phyloP scores from a whole-genome alignment of 2,888 invertebrate species.

The Malachius bipustulatus region DNA sequence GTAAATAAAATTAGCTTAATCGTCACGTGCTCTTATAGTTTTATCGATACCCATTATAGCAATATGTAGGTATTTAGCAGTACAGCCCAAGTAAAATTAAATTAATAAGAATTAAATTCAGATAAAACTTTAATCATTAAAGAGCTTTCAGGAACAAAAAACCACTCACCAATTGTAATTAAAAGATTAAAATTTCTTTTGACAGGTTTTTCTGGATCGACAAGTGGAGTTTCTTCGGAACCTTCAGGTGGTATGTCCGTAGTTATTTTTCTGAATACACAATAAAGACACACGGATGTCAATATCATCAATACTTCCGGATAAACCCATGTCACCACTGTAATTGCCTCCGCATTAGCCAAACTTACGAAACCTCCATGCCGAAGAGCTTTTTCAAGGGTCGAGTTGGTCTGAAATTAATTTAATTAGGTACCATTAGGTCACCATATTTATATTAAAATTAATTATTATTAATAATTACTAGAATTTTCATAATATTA shows the following conservation, averaged over 20 bases:
- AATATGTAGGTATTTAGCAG: too few relatives aligned
- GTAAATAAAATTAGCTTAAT: too few relatives aligned
- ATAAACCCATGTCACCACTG: slow-evolving; percentile 57
- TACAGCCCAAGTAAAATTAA: too few relatives aligned
- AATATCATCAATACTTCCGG: slow-evolving; percentile 61
- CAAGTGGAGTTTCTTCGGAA: slow-evolving; percentile 15
- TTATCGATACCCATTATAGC: too few relatives aligned
- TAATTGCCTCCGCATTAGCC: slow-evolving; percentile 44
- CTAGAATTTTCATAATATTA: too few relatives aligned
- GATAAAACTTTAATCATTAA: too few relatives aligned
- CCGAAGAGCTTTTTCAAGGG: slow-evolving; percentile 49
- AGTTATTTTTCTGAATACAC: slow-evolving; percentile 38
- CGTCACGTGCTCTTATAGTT: too few relatives aligned
- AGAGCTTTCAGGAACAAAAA: too few relatives aligned
- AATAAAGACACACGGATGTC: slow-evolving; percentile 40
- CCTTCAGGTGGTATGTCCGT: slow-evolving; percentile 15
- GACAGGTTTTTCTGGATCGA: slow-evolving; percentile 14
- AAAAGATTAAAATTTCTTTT: slow-evolving; percentile 21
- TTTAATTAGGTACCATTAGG: background rate
- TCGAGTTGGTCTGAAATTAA: slow-evolving; percentile 33
- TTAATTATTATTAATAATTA: too few relatives aligned
- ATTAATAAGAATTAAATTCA: too few relatives aligned
- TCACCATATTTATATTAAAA: too few relatives aligned
- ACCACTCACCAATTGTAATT: slow-evolving; percentile 24
- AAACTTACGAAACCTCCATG: slow-evolving; percentile 60